These are phyloP conservation scores for Leucopsar rothschildi DNA, from an alignment of 2,113 vertebrate genomes.

Conservation along the genomic window DNA sequence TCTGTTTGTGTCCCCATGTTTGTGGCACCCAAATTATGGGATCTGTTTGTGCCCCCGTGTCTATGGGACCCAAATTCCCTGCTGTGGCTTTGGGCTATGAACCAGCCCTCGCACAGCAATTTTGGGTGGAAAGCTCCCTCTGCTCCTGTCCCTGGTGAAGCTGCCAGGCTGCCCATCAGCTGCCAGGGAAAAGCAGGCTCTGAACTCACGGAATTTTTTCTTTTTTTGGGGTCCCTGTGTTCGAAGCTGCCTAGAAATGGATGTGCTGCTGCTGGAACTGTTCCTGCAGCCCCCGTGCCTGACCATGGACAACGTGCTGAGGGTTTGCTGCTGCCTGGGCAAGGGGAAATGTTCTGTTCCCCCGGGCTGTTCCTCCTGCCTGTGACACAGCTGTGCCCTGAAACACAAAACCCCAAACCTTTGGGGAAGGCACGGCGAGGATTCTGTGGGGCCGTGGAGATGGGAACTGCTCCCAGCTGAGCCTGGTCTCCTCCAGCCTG, in stretches of 20 bases:
- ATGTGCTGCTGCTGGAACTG: rapidly evolving
- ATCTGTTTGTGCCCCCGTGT: no score
- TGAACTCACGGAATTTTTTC: rapidly evolving
- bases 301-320: rapidly evolving
- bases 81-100: rapidly evolving
- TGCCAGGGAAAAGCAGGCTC: rapidly evolving
- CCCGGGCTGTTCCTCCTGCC: rapidly evolving
- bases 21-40: no score
- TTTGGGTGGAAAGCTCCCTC: not conserved
- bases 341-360: not conserved
- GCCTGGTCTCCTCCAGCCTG: not conserved
- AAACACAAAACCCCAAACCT: not conserved
- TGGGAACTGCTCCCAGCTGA: not conserved
- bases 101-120: not conserved
- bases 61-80: rapidly evolving
- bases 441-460: not conserved
- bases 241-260: not conserved
- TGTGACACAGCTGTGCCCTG: rapidly evolving
- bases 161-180: not conserved
- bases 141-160: not conserved
- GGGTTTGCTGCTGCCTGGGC: not conserved
- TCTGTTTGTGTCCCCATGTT: no score
- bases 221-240: not conserved
- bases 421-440: not conserved
- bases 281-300: rapidly evolving